Percentiles rank a stretch among this genome's conserved stretches.
Conservation (phyloP, 2,113 vertebrate genomes). For the Stomatorhinus ivindoensis region DNA sequence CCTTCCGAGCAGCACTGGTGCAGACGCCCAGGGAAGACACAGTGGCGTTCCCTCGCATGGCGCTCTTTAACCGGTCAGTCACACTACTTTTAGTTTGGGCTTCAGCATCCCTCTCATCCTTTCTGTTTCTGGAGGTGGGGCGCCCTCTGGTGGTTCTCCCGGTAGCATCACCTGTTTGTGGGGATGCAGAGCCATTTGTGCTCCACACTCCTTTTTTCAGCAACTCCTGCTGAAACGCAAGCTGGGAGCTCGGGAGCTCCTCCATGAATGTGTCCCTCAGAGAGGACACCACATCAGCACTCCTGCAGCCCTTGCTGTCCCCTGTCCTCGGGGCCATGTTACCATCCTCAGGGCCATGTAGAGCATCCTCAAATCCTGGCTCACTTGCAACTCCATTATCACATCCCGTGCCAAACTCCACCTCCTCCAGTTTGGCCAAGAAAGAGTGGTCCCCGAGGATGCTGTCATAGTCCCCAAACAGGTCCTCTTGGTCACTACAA, state of each 20-base stretch:
- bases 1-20: slow-evolving; percentile 65
- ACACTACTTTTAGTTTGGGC: slow-evolving; percentile 61
- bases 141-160: neutral
- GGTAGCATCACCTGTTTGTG: slow-evolving; percentile 22
- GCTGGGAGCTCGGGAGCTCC: slow-evolving; percentile 69
- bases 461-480: slow-evolving; percentile 80
- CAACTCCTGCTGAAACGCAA: slow-evolving; percentile 44
- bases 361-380: neutral
- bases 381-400: neutral
- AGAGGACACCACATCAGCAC: slow-evolving; percentile 37
- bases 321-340: neutral
- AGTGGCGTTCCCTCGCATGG: slow-evolving; percentile 79
- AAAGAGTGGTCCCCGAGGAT: slow-evolving; percentile 66
- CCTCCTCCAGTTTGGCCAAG: slow-evolving; percentile 61
- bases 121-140: neutral
- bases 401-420: slow-evolving; percentile 48
- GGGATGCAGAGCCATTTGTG: neutral
- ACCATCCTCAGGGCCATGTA: neutral
- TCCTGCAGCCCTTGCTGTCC: neutral
- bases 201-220: slow-evolving; percentile 17
- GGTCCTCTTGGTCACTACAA: slow-evolving; percentile 68
- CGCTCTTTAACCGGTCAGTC: slow-evolving; percentile 74
- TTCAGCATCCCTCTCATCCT: neutral
- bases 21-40: slow-evolving; percentile 56
- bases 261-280: slow-evolving; percentile 44